Base-by-base conservation (phyloP, 2,888 invertebrate species). In the Xestia ashworthii region DNA sequence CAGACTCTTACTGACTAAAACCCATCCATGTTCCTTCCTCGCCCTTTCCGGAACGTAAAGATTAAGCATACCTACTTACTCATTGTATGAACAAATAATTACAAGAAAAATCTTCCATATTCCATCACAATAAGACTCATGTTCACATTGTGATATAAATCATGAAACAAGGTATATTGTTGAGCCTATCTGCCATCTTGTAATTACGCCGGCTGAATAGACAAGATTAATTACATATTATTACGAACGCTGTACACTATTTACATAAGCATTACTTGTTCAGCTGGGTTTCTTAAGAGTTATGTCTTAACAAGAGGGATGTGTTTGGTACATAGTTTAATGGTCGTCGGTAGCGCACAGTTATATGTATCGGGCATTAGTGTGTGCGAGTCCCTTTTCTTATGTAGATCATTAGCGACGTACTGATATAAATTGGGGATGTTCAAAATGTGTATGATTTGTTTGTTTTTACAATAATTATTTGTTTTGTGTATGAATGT, bases 191-290 rank as follows among this genome's bases (percentile, higher is more conserved):
- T 81, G 68, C 71, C 78, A 74, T 83, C 83, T 74, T 71, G 71
- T 87, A 87, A 87, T 87, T 87, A 87, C 78, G 53, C 55, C 58
- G 66, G 46, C 46, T 75, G 85, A 87, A 81, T 85, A 80, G 74
- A 78, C 69, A 76, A 78, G 76, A 85, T 87, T 87, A 87, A 87
- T 87, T 75, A 76, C 74, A 62, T 71, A 67, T 74, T 78, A 80
- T 82, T 71, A 76, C 60, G 38, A 82, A 75, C 64, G 70, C 60
- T n/a, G 65, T 69, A 53, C 74, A 75, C 73, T 83, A 81, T 75
- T 81, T 71, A 78, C 81, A 71, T 71, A 60, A 62, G 50, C 46
- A 41, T 71, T 71, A 71, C 53, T 71, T 78, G 66, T 64, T 72
- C 46, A 72, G 58, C 25, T 73, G 64, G 25, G 62, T n/a, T 67